Percentiles rank a stretch among this genome's conserved stretches.
Conservation (phyloP, 30 jellyfish, hydroid and myxozoan species). For the Cassiopea xamachana region DNA sequence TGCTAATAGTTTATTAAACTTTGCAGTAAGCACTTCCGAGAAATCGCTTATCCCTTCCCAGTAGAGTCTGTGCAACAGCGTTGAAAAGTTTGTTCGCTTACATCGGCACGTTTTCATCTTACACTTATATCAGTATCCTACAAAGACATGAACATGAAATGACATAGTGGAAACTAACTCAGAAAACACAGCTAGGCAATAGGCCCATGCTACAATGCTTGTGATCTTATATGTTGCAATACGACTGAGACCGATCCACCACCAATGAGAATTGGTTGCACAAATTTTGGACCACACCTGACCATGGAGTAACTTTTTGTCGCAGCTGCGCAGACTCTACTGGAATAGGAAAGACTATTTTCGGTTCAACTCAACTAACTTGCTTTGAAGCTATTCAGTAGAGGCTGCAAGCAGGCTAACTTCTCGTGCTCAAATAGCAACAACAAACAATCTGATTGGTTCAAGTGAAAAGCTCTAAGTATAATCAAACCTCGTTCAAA, state of each 20-base stretch:
- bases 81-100: no score
- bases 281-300: background rate
- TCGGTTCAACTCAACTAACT: background rate
- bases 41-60: background rate
- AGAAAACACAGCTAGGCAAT: no score
- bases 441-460: background rate
- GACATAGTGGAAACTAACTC: no score
- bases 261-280: background rate
- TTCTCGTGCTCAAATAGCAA: background rate
- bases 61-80: no score
- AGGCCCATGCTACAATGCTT: no score
- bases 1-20: background rate
- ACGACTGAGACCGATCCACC: no score
- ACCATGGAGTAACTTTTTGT: background rate
- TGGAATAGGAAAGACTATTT: background rate
- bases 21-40: background rate
- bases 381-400: background rate
- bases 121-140: background rate
- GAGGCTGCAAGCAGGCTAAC: background rate
- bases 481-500: slow-evolving; percentile 40
- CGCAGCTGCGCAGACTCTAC: background rate
- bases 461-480: background rate
- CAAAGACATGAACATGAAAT: background rate
- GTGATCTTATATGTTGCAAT: no score
- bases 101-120: background rate